Base-by-base conservation (phyloP, 2,888 invertebrate genomes). In the Sesia apiformis region DNA sequence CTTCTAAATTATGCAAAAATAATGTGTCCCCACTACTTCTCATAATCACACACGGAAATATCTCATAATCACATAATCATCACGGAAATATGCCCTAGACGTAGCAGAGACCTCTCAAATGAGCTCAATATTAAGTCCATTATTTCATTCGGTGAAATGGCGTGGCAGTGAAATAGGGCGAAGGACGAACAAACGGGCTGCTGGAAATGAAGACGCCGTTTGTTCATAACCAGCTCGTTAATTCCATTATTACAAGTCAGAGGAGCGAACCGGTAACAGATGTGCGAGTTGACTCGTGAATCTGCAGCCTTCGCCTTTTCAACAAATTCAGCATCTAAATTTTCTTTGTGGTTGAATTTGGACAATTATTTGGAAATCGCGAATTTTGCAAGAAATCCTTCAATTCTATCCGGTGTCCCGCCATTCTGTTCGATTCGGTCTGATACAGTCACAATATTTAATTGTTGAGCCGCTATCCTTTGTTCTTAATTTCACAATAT, bases 151-250 rank as follows among this genome's bases (percentile, higher is more conserved):
- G 70, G 81, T 81, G 81, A 80, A 86, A 85, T 84, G 80, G 82
- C 78, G 82, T 80, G 83, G 78, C 83, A 80, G 81, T 84, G 82
- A 84, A 87, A 86, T 87, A 85, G 82, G 78, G 81, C 72, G 77
- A 76, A 84, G 71, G 83, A 66, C 68, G 66, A 79, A 81, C 75
- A 82, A 84, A 82, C 78, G 80, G 75, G 72, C 74, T 78, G 78
- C 76, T 87, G 84, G 78, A 85, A 86, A 86, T 87, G 84, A 85
- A 87, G 87, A 86, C 82, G 79, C 78, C 85, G 84, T 86, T 88
- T 84, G 87, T 88, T 86, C 87, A 86, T 86, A 87, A 88, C 83
- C 88, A 87, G 85, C 84, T 83, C 84, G 86, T 88, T 88, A 86
- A 86, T 87, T 87, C 83, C 78, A 84, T 88, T 86, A 86, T 87